A percentile compares a stretch with the other conserved stretches of the same genome.
Evolutionary conservation across 2,888 invertebrate genomes (phyloP).

Genomic region (Leptodirus hochenwartii): DNA sequence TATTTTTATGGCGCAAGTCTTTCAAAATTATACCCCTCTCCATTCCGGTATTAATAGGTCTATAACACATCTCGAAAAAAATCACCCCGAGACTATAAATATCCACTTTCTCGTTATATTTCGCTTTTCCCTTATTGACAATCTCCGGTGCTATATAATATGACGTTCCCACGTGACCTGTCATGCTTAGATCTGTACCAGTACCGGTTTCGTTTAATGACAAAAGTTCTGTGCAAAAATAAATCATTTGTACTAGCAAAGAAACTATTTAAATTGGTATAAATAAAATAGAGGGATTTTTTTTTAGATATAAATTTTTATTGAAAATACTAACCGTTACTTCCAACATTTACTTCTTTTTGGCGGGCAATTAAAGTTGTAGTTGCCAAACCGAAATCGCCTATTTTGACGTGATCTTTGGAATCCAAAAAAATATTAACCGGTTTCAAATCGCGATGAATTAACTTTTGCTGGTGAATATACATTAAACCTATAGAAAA

Average conservation of each 20-base stretch:
- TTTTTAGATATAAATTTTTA: too few species aligned
- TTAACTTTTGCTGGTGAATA: slow-evolving; percentile 85
- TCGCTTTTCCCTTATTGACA: slow-evolving; percentile 47
- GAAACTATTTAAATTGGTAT: slow-evolving; percentile 4
- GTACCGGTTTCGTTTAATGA: slow-evolving; percentile 20
- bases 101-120: slow-evolving; percentile 73
- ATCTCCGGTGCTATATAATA: slow-evolving; percentile 93
- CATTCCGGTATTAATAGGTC: slow-evolving; percentile 70
- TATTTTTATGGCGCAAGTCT: slow-evolving; percentile 47
- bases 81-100: slow-evolving; percentile 63
- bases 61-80: slow-evolving; percentile 89
- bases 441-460: slow-evolving; percentile 69
- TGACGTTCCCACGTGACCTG: slow-evolving; percentile 83
- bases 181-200: slow-evolving; percentile 34
- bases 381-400: slow-evolving; percentile 93
- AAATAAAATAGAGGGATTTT: too few species aligned
- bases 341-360: slow-evolving; percentile 15
- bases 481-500: slow-evolving; percentile 44
- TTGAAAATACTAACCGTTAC: slow-evolving; percentile 17
- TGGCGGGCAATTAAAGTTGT: slow-evolving; percentile 36
- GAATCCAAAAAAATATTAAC: slow-evolving; percentile 92
- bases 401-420: slow-evolving; percentile 92
- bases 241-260: too few species aligned
- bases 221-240: too few species aligned
- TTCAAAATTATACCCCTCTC: slow-evolving; percentile 67